A percentile compares a stretch with the other conserved stretches of the same genome.
Evolutionary conservation across 2,113 vertebrate species (phyloP).

Genomic region (Callaeas wilsoni): DNA sequence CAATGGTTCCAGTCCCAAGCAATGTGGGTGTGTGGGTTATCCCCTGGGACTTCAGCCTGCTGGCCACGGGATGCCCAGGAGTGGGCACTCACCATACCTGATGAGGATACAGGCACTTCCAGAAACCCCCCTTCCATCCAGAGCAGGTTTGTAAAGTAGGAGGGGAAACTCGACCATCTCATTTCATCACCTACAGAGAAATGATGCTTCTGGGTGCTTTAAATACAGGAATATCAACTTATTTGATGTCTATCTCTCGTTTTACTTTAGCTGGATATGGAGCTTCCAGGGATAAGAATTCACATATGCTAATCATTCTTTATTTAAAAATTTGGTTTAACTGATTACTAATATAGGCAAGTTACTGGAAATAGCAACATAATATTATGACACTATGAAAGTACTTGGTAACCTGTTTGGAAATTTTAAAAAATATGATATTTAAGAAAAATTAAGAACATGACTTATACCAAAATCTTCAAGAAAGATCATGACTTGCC

Average conservation of each 20-base stretch:
- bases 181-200: neutral
- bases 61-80: neutral
- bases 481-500: neutral
- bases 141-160: neutral
- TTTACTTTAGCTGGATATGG: neutral
- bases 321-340: neutral
- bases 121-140: neutral
- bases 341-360: neutral
- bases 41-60: neutral
- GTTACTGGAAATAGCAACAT: neutral
- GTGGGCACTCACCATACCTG: neutral
- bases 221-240: neutral
- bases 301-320: neutral
- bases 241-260: neutral
- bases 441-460: neutral
- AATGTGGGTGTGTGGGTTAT: too few species aligned
- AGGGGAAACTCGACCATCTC: neutral
- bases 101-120: neutral
- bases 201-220: neutral
- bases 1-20: neutral
- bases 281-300: neutral
- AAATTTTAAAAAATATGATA: neutral
- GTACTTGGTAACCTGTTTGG: neutral
- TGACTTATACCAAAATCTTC: neutral
- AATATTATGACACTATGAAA: neutral